Evolutionary conservation across 2,113 vertebrate genomes (phyloP).

Genomic region (Chauna torquata): DNA sequence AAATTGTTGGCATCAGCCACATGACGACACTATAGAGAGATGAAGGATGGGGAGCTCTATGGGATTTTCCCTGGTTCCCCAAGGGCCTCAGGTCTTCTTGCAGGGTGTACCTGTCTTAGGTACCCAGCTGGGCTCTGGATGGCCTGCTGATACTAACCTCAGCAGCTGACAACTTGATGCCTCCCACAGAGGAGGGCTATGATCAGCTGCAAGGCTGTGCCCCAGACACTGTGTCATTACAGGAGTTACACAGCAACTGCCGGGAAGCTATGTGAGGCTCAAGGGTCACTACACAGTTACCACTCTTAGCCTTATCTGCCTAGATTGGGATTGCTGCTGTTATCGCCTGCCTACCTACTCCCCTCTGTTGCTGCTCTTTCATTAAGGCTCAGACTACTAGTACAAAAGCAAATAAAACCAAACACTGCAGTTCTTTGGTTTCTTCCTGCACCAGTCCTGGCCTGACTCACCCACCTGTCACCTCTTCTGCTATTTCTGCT

Average conservation of each 20-base stretch:
- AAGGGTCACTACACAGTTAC: neutral
- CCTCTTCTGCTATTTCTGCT: neutral
- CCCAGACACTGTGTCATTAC: neutral
- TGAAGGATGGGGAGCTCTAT: neutral
- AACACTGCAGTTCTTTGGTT: neutral
- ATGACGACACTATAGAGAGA: neutral
- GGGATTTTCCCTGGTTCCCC: neutral
- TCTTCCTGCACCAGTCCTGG: neutral
- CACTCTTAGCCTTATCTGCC: neutral
- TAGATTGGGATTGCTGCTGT: neutral
- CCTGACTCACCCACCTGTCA: neutral
- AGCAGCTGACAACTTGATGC: neutral
- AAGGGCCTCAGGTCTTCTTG: neutral
- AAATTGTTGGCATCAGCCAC: neutral
- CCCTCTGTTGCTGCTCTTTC: neutral
- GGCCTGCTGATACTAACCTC: neutral
- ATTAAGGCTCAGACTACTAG: neutral
- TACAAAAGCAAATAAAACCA: neutral
- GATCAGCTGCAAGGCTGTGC: neutral
- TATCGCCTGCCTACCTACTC: neutral
- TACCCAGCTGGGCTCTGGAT: neutral
- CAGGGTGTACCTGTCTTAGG: neutral
- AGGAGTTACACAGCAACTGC: neutral
- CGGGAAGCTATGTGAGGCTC: neutral
- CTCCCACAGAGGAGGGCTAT: neutral